Conservation (phyloP, 35 echinoderm and acorn worm genomes). For the Anneissia japonica region DNA sequence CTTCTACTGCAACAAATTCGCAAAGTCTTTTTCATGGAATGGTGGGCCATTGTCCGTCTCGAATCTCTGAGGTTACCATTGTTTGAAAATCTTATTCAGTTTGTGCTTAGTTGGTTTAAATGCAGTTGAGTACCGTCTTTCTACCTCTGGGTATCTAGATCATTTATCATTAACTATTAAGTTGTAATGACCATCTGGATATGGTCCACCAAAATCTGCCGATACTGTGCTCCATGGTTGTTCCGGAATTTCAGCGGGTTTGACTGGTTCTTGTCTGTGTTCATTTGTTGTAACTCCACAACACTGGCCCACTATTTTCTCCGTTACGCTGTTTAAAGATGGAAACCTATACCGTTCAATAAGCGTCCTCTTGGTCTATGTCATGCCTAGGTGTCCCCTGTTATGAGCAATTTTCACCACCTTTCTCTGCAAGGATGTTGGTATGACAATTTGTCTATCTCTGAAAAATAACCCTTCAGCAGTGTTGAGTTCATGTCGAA, state of each 20-base stretch:
- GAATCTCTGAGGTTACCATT: slow-evolving; percentile 33
- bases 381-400: too few relatives aligned
- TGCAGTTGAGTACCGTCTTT: slow-evolving; percentile 17
- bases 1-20: slow-evolving; percentile 41
- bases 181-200: slow-evolving; percentile 70
- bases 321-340: slow-evolving; percentile 28
- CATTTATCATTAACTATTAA: slow-evolving; percentile 48
- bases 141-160: slow-evolving; percentile 43
- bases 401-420: too few relatives aligned
- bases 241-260: slow-evolving; percentile 27
- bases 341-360: slow-evolving; percentile 62
- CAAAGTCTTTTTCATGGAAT: slow-evolving; percentile 55
- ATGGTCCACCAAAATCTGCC: slow-evolving; percentile 62
- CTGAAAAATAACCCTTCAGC: slow-evolving; percentile 36
- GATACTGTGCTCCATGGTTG: slow-evolving; percentile 46
- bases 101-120: slow-evolving; percentile 32
- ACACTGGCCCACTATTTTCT: slow-evolving; percentile 50
- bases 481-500: slow-evolving; percentile 32
- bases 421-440: slow-evolving; percentile 19
- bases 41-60: slow-evolving; percentile 56
- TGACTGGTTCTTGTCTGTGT: not conserved
- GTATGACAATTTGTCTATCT: slow-evolving; percentile 30
- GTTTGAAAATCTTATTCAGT: slow-evolving; percentile 55
- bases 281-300: not conserved
- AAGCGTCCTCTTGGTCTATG: slow-evolving; percentile 27